Conservation (phyloP, 2,113 vertebrate genomes). For the Phaethornis superciliosus region DNA sequence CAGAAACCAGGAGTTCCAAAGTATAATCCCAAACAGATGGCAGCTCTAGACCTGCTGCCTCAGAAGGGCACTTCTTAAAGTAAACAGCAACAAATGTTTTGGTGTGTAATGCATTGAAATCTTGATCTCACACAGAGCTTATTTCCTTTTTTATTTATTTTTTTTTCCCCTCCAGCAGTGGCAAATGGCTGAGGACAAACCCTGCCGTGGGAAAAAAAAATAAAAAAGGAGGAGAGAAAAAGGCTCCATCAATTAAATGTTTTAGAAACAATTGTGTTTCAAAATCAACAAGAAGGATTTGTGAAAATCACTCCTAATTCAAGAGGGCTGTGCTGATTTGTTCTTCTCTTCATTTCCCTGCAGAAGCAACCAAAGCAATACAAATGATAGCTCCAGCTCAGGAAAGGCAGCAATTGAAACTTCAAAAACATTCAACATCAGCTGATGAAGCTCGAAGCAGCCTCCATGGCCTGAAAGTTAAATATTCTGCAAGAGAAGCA, state of each 20-base stretch:
- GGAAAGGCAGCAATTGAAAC: slow-evolving; percentile 58
- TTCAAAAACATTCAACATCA: slow-evolving; percentile 35
- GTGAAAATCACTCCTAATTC: slow-evolving; percentile 56
- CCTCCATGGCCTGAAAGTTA: slow-evolving; percentile 55
- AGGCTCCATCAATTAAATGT: slow-evolving; percentile 35
- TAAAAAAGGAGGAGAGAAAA: not conserved
- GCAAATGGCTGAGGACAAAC: slow-evolving; percentile 61
- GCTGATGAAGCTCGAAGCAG: slow-evolving; percentile 56
- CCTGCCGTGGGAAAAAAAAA: not conserved
- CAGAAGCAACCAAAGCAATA: slow-evolving; percentile 58
- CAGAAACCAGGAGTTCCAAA: slow-evolving; percentile 45
- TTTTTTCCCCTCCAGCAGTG: slow-evolving; percentile 4
- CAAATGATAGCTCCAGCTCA: slow-evolving; percentile 39
- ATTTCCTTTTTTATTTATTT: slow-evolving; percentile 12
- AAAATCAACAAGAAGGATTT: slow-evolving; percentile 57
- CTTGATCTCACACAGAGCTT: slow-evolving; percentile 56
- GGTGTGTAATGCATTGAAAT: slow-evolving; percentile 66
- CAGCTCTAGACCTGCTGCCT: slow-evolving; percentile 31
- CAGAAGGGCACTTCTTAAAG: slow-evolving; percentile 70
- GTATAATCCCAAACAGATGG: slow-evolving; percentile 75
- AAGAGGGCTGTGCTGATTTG: slow-evolving; percentile 42
- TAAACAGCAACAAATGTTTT: slow-evolving; percentile 78
- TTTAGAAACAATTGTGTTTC: slow-evolving; percentile 57
- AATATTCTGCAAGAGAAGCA: slow-evolving; percentile 63
- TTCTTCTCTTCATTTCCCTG: slow-evolving; percentile 27